Conservation (phyloP, 2,888 invertebrate genomes). For the Anoncus sp. region DNA sequence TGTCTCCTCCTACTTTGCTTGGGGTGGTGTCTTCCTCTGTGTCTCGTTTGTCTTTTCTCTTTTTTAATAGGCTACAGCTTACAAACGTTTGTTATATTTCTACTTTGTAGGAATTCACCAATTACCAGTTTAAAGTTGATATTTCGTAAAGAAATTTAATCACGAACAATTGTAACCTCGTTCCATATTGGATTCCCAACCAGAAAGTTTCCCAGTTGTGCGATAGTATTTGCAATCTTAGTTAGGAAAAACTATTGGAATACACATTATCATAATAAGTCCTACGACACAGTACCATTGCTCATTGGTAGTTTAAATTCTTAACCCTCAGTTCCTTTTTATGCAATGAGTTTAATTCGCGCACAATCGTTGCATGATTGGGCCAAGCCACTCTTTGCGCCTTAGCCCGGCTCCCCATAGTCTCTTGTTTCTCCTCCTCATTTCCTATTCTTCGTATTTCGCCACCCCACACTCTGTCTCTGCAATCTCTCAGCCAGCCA, state of each 20-base stretch:
- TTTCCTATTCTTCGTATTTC: conserved; percentile 45
- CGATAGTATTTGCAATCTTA: not conserved
- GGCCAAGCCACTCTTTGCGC: too few relatives aligned
- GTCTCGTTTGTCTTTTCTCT: conserved; percentile 19
- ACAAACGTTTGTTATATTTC: not conserved
- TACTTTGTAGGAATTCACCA: not conserved
- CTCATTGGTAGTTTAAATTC: not conserved
- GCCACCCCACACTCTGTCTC: conserved; percentile 8
- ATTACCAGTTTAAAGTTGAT: not conserved
- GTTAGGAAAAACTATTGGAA: too few relatives aligned
- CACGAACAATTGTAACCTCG: not conserved
- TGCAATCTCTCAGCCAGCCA: conserved; percentile 55
- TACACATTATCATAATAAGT: too few relatives aligned
- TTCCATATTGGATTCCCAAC: too few relatives aligned
- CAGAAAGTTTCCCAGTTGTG: too few relatives aligned
- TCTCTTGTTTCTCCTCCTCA: conserved; percentile 11
- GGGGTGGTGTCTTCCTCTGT: not conserved
- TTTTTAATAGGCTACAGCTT: conserved; percentile 1
- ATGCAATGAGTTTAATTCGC: not conserved
- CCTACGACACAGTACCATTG: too few relatives aligned
- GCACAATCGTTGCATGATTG: too few relatives aligned
- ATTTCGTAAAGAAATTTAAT: not conserved
- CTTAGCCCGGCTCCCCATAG: conserved; percentile 5
- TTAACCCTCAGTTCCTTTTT: too few relatives aligned
- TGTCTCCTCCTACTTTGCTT: conserved; percentile 36